Evolutionary conservation across 2,888 invertebrate species (phyloP), one percentile per base, ranked within the genome.

Genomic region (Chloromyia formosa): DNA sequence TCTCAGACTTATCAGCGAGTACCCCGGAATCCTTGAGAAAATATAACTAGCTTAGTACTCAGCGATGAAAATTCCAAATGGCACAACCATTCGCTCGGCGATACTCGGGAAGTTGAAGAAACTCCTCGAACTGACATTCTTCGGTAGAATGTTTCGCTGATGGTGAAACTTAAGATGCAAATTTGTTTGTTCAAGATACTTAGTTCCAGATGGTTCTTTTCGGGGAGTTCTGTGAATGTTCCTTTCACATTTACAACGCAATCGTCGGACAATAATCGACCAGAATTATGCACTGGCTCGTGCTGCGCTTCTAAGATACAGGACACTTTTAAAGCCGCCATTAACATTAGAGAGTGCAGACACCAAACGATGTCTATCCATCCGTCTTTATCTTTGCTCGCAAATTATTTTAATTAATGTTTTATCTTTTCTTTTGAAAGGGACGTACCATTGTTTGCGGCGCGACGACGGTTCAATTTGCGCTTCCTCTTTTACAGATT

Each of bases 161-260:
- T 7, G 27, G 27, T 35, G 27, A 49, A 49, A 7, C 49, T 49
- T 12, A 49, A 49, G 3, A 49, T 49, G 49, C 49, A 49, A 49
- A 49, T 49, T 49, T 49, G 49, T 49, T n/a, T 49, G 49, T 10
- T 49, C 14, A 49, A 3, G 49, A 49, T 49, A 49, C 49, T 49
- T 49, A 3, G 49, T n/a, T 49, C 49, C 49, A 49, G 49, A 49
- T 49, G 49, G 49, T 49, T 49, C 49, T 12, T 49, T 49, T 49
- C 49, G 16, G 12, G 12, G 49, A 49, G 49, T 12, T 49, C 1
- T n/a, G 3, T 10, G 12, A 49, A 49, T 49, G 49, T 49, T n/a
- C 12, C 12, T 12, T 49, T n/a, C 3, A n/a, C 12, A 49, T 5
- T 49, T 7, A 49, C 10, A 7, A 49, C 49, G 49, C 49, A 10